phyloP scores from a whole-genome alignment of 2,888 invertebrate species.

The Caenorhabditis plicata region DNA sequence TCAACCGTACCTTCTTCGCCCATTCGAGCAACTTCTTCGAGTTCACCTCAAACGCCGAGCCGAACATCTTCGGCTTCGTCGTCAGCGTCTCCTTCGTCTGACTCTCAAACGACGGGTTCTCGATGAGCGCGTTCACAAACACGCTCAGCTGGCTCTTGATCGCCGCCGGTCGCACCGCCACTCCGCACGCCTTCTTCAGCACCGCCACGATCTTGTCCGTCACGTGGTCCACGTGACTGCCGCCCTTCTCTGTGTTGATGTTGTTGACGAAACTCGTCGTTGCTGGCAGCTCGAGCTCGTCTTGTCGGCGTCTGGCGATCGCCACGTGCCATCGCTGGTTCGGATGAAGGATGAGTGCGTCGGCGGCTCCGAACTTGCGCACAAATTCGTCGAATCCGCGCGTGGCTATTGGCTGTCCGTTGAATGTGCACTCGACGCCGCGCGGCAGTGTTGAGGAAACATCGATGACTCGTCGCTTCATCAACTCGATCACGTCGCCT shows the following conservation, averaged over 20 bases:
- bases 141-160: constrained; percentile 92
- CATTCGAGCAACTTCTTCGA: not conserved
- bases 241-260: constrained; percentile 95
- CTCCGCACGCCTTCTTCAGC: constrained; percentile 76
- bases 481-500: constrained; percentile 76
- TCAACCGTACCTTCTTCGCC: too few species aligned
- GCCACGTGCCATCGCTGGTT: constrained; percentile 93
- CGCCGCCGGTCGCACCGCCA: constrained; percentile 84
- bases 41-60: constrained; percentile 82
- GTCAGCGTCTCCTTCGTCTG: constrained; percentile 99
- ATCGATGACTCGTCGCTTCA: constrained; percentile 83
- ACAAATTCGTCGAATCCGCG: constrained; percentile 92
- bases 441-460: constrained; percentile 81
- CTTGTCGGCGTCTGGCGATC: constrained; percentile 70
- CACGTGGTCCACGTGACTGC: constrained; percentile 91
- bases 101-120: constrained; percentile 97
- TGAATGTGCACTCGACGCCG: constrained; percentile 85
- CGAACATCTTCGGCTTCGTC: constrained; percentile 85
- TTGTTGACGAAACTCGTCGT: constrained; percentile 94
- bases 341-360: constrained; percentile 57
- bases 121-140: constrained; percentile 92
- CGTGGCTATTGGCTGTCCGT: constrained; percentile 73
- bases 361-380: constrained; percentile 81
- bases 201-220: constrained; percentile 84
- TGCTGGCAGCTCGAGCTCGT: constrained; percentile 1